Evolutionary conservation across 2,797 vertebrate species (phyloP), one percentile per base, ranked within the genome.

Genomic region (Myioborus melanocephalus): DNA sequence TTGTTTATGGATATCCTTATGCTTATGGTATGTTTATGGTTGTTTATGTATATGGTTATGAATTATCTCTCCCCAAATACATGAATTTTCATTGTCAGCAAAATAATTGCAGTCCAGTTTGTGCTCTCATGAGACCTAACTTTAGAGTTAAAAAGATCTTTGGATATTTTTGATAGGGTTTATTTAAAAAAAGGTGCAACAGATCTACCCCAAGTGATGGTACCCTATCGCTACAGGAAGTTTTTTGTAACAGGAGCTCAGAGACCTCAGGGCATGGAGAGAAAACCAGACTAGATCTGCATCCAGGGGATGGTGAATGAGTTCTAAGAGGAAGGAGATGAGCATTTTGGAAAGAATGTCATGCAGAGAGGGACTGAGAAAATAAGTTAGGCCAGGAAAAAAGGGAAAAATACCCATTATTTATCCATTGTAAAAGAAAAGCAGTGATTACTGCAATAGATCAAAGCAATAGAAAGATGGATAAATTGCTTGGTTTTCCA

Each of bases 161-260:
- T 39, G 27, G 39, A 53, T 83, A 34, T 39, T 81, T 91, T 78
- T 66, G 12, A n/a, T 59, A 59, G 12, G 12, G 11, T 56, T 64
- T 80, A 53, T 73, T 86, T 93, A 77, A 69, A 47, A 76, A 89
- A 80, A 89, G 17, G 8, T 44, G 34, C 20, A 56, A 28, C 6
- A 21, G 57, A 50, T 28, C n/a, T 61, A 13, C 15, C 14, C 15
- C n/a, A 72, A 59, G 12, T 37, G 34, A 26, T 59, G 46, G 28
- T 23, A 69, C 6, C 11, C 6, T 3, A 9, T 72, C 41, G 80
- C 12, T 47, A 73, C 35, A 41, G 12, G 32, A 77, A 61, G 65
- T 53, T 28, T 41, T 10, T 41, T 17, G 1, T 69, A 80, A 41
- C 7, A 46, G 32, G 5, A 69, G 43, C 50, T 77, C 24, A 49